Percentiles rank a stretch among this genome's conserved stretches.
phyloP scores from a whole-genome alignment of 2,797 vertebrate genomes.

The Hybognathus amarus region DNA sequence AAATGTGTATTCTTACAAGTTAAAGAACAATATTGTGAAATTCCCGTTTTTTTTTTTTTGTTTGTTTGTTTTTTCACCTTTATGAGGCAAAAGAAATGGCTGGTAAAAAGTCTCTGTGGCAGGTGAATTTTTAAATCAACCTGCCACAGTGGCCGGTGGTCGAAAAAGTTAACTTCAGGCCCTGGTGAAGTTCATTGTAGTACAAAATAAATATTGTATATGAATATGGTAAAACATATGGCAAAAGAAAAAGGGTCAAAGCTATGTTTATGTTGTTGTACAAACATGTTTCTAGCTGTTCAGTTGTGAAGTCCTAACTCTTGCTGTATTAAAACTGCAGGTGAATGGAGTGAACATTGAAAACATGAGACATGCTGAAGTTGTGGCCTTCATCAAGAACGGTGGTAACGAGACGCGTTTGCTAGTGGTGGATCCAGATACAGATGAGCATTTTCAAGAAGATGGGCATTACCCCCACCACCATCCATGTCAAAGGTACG shows the following conservation, averaged over 20 bases:
- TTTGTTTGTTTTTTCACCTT: too few relatives aligned
- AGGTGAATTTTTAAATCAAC: too few relatives aligned
- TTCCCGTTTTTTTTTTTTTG: too few relatives aligned
- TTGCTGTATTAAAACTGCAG: constrained; percentile 68
- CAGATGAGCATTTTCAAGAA: constrained; percentile 92
- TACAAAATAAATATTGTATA: not conserved
- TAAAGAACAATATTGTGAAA: too few relatives aligned
- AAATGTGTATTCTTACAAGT: too few relatives aligned
- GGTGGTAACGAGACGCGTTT: constrained; percentile 86
- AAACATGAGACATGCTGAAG: constrained; percentile 90
- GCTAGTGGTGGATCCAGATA: constrained; percentile 91
- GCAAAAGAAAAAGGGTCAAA: not conserved
- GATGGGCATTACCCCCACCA: constrained; percentile 81
- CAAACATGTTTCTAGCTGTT: not conserved
- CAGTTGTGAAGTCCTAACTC: not conserved
- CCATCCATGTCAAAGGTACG: constrained; percentile 86
- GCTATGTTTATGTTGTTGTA: not conserved
- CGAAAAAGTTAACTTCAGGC: too few relatives aligned
- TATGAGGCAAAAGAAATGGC: too few relatives aligned
- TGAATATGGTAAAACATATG: not conserved
- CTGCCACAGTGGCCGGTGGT: too few relatives aligned
- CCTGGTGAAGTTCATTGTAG: not conserved
- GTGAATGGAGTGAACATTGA: constrained; percentile 95
- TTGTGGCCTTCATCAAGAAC: constrained; percentile 93
- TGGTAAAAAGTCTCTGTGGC: too few relatives aligned